A percentile compares a stretch with the other conserved stretches of the same genome.
Evolutionary conservation across 1,140 invertebrate species (phyloP).

Genomic region (Drosophila arizonae): DNA sequence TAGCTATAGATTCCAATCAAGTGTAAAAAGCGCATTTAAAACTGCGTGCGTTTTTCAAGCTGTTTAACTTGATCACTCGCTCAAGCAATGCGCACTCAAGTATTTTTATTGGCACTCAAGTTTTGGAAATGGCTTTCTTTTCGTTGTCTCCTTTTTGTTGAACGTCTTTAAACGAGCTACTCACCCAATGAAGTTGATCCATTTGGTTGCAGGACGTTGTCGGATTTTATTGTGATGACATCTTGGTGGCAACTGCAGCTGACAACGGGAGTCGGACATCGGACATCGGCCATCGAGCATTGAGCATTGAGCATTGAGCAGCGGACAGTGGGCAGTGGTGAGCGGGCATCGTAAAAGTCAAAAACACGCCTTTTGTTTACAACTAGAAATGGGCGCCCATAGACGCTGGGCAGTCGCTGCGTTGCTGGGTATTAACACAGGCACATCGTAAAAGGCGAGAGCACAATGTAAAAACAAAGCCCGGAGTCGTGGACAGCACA

Average conservation of each 20-base stretch:
- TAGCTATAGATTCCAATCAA: background rate
- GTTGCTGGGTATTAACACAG: constrained; percentile 42
- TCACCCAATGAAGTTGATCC: constrained; percentile 59
- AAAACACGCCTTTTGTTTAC: constrained; percentile 52
- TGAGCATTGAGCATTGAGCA: constrained; percentile 24
- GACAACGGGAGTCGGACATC: constrained; percentile 4
- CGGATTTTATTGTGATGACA: constrained; percentile 66
- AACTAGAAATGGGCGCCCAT: constrained; percentile 41
- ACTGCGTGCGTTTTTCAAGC: background rate
- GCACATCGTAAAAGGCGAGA: constrained; percentile 62
- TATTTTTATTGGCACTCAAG: constrained; percentile 28
- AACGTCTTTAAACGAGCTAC: constrained; percentile 46
- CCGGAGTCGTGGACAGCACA: constrained; percentile 25
- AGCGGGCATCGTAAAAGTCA: constrained; percentile 41
- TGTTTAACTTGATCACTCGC: constrained; percentile 17
- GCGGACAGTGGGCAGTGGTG: constrained; percentile 13
- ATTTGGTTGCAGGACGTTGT: constrained; percentile 30
- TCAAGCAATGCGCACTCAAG: constrained; percentile 17
- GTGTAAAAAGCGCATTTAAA: background rate
- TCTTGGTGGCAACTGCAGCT: constrained; percentile 28
- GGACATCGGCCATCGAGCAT: constrained; percentile 16
- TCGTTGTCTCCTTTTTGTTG: constrained; percentile 4
- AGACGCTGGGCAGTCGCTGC: constrained; percentile 16
- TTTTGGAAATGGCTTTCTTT: constrained; percentile 1
- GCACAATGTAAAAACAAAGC: constrained; percentile 55